A percentile compares a stretch with the other conserved stretches of the same genome.
Evolutionary conservation across 1,140 invertebrate species (phyloP).

Genomic region (Pseudomyrmex sp.): DNA sequence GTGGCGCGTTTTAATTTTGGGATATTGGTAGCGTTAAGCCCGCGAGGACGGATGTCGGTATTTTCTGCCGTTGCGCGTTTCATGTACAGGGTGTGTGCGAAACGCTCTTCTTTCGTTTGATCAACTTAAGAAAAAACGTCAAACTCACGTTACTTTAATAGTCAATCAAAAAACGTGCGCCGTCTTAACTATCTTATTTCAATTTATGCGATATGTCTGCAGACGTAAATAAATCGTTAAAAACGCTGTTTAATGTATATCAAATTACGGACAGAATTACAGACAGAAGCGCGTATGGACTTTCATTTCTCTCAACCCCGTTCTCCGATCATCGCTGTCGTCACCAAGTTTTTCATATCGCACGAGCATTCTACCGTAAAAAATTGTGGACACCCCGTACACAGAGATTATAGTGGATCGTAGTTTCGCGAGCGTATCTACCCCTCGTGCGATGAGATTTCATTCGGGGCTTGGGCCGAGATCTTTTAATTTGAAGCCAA

Average conservation of each 20-base stretch:
- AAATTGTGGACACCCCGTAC: conserved; percentile 67
- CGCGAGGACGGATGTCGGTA: conserved; percentile 62
- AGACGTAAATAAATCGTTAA: not conserved
- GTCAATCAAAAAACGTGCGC: not conserved
- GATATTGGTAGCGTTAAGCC: conserved; percentile 77
- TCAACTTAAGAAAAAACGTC: not conserved
- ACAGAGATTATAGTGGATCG: conserved; percentile 69
- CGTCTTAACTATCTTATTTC: not conserved
- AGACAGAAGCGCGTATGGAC: not conserved
- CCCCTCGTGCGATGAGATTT: conserved; percentile 75
- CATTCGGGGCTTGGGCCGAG: conserved; percentile 79
- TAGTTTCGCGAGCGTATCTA: conserved; percentile 71
- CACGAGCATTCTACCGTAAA: not conserved
- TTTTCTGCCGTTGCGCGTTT: conserved; percentile 52
- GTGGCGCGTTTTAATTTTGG: conserved; percentile 78
- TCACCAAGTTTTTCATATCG: not conserved
- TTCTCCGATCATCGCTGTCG: not conserved
- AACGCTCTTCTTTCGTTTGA: not conserved
- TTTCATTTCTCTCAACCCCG: not conserved
- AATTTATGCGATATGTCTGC: not conserved
- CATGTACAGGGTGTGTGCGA: conserved; percentile 66
- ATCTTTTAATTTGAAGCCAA: conserved; percentile 85
- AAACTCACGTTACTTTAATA: not conserved
- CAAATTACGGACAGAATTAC: not conserved
- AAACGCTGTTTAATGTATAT: not conserved